Percentiles rank a stretch among this genome's conserved stretches.
These are phyloP conservation scores for Acyrthosiphon pisum DNA, from an alignment of 1,140 invertebrate genomes.

Conservation along the genomic window DNA sequence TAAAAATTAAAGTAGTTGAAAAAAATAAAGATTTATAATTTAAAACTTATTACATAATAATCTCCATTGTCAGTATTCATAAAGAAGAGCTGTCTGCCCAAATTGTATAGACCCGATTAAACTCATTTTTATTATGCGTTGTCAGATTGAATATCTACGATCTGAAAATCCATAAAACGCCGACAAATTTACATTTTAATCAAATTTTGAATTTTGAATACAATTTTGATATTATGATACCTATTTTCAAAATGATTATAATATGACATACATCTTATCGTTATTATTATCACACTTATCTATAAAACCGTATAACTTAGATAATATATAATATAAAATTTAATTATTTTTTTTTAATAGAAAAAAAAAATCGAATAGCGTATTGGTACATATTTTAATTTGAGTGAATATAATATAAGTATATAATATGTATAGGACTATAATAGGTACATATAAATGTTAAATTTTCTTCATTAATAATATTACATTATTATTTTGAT, in stretches of 20 bases:
- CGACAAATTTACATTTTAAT: neutral
- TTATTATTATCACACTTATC: neutral
- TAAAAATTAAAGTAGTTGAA: neutral
- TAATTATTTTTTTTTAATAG: neutral
- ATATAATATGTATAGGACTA: neutral
- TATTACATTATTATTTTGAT: neutral
- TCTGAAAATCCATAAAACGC: neutral
- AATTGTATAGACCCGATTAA: neutral
- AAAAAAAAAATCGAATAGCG: neutral
- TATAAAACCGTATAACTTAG: neutral
- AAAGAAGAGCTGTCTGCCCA: neutral
- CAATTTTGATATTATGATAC: neutral
- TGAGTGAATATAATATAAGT: neutral
- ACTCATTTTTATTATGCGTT: neutral
- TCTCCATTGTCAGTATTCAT: slow-evolving; percentile 11
- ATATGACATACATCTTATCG: neutral
- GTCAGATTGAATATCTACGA: slow-evolving; percentile 1
- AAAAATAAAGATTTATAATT: slow-evolving; percentile 19
- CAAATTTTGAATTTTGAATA: neutral
- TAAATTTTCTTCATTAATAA: neutral
- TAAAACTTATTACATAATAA: slow-evolving; percentile 16
- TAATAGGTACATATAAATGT: neutral
- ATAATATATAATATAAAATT: neutral
- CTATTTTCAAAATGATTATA: neutral
- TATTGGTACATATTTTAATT: neutral